Evolutionary conservation across 2,113 vertebrate genomes (phyloP), one percentile per base, ranked within the genome.

Genomic region (Aldabrachelys gigantea): DNA sequence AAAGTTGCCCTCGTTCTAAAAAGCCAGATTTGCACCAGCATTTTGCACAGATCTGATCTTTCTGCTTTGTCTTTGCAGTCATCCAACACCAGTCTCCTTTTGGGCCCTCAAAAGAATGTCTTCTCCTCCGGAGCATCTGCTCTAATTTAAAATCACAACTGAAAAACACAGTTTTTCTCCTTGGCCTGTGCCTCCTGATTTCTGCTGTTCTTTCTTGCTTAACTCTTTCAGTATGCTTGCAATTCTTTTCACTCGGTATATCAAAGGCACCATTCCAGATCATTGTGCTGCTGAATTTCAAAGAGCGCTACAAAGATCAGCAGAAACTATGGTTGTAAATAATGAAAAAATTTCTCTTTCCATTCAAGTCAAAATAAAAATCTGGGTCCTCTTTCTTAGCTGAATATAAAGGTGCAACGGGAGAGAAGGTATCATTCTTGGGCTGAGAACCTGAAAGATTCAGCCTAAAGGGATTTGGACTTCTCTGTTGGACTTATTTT

Each of bases 261-360:
- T 22, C 29, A 80, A 90, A 90, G 94, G 82, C 89, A 85, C 75
- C 94, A 90, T 87, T 87, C 95, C 87, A 95, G 89, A 95, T 85
- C 96, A 81, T 91, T 94, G 41, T 92, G 79, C 95, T 41, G 89
- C 91, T 96, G 94, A 97, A 95, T 95, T 96, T 92, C 95, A 97
- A 95, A 93, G 88, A 75, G 92, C 93, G 96, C 95, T 78, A 96
- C 85, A 90, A 93, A 84, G 88, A 95, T 95, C 85, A 88, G 89
- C 92, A 97, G 62, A 97, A 97, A 96, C 89, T 91, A 95, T 57
- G 78, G 89, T 95, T 83, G 80, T 89, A 94, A 95, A 94, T 95
- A 97, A 76, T 96, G 85, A 95, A 88, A 88, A 52, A 59, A 91
- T 95, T 91, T 89, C 89, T 94, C 38, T 80, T 92, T 91, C 82